Conservation (phyloP, 2,888 invertebrate species). For the Aporophyla nigra region DNA sequence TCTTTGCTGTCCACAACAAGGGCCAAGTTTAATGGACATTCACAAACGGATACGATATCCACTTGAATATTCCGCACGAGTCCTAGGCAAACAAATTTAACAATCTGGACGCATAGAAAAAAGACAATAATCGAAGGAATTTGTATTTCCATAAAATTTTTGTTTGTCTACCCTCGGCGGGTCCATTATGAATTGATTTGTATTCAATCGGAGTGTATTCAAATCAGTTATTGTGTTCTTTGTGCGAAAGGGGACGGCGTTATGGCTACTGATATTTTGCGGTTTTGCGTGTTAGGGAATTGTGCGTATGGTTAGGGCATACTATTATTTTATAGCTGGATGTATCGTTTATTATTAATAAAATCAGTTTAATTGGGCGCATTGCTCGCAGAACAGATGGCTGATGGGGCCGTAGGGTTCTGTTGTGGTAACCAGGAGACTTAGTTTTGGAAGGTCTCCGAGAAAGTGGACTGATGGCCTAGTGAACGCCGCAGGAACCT, state of each 20-base stretch:
- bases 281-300: slow-evolving; percentile 28
- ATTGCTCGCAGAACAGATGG: too few species aligned
- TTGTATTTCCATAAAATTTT: slow-evolving; percentile 76
- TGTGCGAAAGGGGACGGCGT: slow-evolving; percentile 75
- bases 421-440: too few species aligned
- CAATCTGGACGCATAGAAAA: slow-evolving; percentile 64
- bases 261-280: slow-evolving; percentile 66
- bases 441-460: too few species aligned
- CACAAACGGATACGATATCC: slow-evolving; percentile 31
- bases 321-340: not conserved
- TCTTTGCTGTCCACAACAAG: not conserved
- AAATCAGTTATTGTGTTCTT: slow-evolving; percentile 86
- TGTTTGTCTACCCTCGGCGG: slow-evolving; percentile 72
- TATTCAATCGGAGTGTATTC: slow-evolving; percentile 84
- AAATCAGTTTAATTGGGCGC: too few species aligned
- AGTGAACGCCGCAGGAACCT: too few species aligned
- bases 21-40: slow-evolving; percentile 14
- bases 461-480: too few species aligned
- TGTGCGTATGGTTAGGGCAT: slow-evolving; percentile 9
- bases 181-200: slow-evolving; percentile 82
- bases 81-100: slow-evolving; percentile 56
- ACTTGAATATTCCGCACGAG: slow-evolving; percentile 56
- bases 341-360: too few species aligned
- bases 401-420: too few species aligned
- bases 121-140: slow-evolving; percentile 72